Evolutionary conservation across 1,140 invertebrate species (phyloP).

Genomic region (Drosophila willistoni): DNA sequence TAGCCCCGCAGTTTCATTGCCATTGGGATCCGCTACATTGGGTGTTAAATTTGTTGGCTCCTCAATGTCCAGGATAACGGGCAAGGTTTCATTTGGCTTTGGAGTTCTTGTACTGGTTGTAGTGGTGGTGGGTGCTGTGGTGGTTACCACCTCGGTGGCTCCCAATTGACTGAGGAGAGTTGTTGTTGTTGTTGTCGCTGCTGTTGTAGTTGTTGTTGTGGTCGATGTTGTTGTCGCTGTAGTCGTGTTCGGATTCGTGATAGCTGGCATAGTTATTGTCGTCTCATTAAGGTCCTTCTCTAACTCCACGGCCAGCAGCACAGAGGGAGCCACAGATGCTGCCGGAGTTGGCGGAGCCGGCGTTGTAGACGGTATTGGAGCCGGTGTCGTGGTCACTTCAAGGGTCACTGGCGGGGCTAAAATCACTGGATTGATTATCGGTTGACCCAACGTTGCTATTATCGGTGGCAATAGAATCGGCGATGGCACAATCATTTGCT

Average conservation of each 20-base stretch:
- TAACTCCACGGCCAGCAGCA: conserved; percentile 3
- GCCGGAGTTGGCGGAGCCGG: not conserved
- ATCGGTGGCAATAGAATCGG: conserved; percentile 83
- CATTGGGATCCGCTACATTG: conserved; percentile 2
- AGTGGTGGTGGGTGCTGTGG: conserved; percentile 62
- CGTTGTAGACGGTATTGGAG: not conserved
- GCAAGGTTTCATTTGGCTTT: conserved; percentile 62
- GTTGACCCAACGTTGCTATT: conserved; percentile 83
- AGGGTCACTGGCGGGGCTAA: conserved; percentile 43
- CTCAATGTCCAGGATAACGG: conserved; percentile 67
- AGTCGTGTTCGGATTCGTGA: not conserved
- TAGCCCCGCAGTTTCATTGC: conserved; percentile 21
- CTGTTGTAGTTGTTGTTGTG: conserved; percentile 1
- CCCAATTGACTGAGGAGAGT: conserved; percentile 31
- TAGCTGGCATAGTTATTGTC: conserved; percentile 20
- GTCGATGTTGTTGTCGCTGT: conserved; percentile 23
- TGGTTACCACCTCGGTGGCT: conserved; percentile 51
- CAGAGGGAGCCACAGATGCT: no score
- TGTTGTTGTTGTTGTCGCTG: conserved; percentile 23
- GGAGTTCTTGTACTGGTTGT: conserved; percentile 66
- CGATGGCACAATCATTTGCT: conserved; percentile 62
- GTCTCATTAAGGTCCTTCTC: conserved; percentile 36
- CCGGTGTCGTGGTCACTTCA: conserved; percentile 34
- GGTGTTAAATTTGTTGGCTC: conserved; percentile 42
- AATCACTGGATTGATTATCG: conserved; percentile 83